phyloP scores from a whole-genome alignment of 2,797 vertebrate genomes.

The Enteromius fasciolatus region DNA sequence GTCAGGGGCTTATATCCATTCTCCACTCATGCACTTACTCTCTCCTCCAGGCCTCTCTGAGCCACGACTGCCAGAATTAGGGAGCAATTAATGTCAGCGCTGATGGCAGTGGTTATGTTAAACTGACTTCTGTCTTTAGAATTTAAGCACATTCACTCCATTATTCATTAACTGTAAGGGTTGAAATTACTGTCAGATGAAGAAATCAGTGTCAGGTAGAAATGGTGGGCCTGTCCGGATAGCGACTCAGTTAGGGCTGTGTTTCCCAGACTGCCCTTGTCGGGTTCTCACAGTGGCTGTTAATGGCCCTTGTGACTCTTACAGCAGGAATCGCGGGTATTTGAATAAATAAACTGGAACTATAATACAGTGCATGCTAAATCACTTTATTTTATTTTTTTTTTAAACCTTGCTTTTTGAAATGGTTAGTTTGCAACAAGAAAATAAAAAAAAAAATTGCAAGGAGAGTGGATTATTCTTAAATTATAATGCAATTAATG shows the following conservation, averaged over 20 bases:
- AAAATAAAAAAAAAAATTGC: background rate
- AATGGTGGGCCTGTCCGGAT: conserved; percentile 57
- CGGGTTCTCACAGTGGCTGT: conserved; percentile 21
- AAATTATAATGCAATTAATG: conserved; percentile 29
- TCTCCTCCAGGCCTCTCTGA: conserved; percentile 59
- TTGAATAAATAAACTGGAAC: conserved; percentile 27
- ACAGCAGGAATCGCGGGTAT: conserved; percentile 33
- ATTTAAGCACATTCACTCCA: conserved; percentile 73
- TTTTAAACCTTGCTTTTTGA: background rate
- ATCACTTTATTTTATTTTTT: no score
- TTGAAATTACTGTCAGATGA: conserved; percentile 75
- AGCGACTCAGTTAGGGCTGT: conserved; percentile 46
- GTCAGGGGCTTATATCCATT: conserved; percentile 62
- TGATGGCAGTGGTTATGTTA: conserved; percentile 74
- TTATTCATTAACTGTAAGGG: conserved; percentile 73
- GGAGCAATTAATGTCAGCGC: conserved; percentile 74
- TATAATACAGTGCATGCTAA: background rate
- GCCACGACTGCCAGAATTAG: conserved; percentile 69
- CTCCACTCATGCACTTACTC: conserved; percentile 58
- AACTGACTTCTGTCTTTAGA: conserved; percentile 72
- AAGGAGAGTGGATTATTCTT: background rate
- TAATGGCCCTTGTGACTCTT: conserved; percentile 52
- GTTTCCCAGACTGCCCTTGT: conserved; percentile 52
- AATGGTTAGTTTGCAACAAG: background rate
- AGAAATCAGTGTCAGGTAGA: conserved; percentile 72